A percentile compares a stretch with the other conserved stretches of the same genome.
Evolutionary conservation across 2,113 vertebrate species (phyloP).

Genomic region (Nothobranchius furzeri): DNA sequence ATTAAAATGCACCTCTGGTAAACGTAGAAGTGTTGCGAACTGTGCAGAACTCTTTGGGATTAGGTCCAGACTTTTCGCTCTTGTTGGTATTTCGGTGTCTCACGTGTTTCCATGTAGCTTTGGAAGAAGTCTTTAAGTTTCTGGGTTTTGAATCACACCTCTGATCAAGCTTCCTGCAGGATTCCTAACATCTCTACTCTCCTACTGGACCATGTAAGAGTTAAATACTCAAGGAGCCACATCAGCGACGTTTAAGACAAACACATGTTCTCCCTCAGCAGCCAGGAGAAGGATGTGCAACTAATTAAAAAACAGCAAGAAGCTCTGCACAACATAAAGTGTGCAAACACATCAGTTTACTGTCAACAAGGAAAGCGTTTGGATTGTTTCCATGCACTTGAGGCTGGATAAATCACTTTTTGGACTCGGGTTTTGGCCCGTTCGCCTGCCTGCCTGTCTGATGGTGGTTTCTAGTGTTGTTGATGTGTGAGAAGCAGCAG

Average conservation of each 20-base stretch:
- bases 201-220: conserved; percentile 18
- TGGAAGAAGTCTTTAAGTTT: too few species aligned
- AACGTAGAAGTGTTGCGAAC: too few species aligned
- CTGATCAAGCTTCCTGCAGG: background rate
- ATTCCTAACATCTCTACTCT: background rate
- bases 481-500: conserved; percentile 27
- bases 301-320: conserved; percentile 57
- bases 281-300: conserved; percentile 43
- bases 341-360: conserved; percentile 39
- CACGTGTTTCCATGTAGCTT: too few species aligned
- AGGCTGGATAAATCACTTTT: conserved; percentile 34
- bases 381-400: conserved; percentile 25
- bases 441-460: conserved; percentile 4
- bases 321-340: conserved; percentile 37
- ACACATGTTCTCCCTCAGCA: conserved; percentile 46
- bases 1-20: background rate
- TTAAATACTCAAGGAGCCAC: conserved; percentile 54
- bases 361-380: conserved; percentile 22
- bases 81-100: background rate
- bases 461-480: background rate
- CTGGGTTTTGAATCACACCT: too few species aligned
- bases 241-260: conserved; percentile 52
- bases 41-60: too few species aligned
- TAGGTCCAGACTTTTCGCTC: too few species aligned
- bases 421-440: conserved; percentile 11